Conservation (phyloP, 1,140 invertebrate species). For the Drosophila serrata region DNA sequence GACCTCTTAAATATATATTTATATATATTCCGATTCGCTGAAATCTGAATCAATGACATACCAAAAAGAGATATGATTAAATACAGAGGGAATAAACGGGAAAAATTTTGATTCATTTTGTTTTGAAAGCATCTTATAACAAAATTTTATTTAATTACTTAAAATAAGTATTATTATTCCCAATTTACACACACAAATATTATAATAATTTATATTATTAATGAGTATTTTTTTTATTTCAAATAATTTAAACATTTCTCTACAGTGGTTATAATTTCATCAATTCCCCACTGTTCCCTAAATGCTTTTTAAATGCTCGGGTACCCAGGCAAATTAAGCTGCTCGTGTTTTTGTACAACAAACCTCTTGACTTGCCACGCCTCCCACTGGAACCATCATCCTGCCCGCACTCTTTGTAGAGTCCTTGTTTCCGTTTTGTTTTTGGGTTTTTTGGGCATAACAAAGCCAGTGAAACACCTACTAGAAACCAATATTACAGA, state of each 20-base stretch:
- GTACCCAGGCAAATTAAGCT: slow-evolving; percentile 61
- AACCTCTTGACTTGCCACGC: slow-evolving; percentile 54
- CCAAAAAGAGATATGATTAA: slow-evolving; percentile 13
- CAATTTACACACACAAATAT: no score
- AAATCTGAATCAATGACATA: slow-evolving; percentile 29
- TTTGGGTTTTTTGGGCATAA: slow-evolving; percentile 57
- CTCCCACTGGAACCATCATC: slow-evolving; percentile 23
- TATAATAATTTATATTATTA: no score
- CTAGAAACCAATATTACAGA: slow-evolving; percentile 51
- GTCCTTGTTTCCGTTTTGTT: slow-evolving; percentile 28
- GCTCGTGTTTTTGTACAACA: slow-evolving; percentile 52
- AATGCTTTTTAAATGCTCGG: slow-evolving; percentile 75
- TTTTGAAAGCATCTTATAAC: not conserved
- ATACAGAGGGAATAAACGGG: not conserved
- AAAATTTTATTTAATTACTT: no score
- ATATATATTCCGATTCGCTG: slow-evolving; percentile 16
- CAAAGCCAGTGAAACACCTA: slow-evolving; percentile 58
- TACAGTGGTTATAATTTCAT: slow-evolving; percentile 19
- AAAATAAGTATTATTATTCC: no score
- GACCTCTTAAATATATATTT: slow-evolving; percentile 42
- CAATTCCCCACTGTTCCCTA: slow-evolving; percentile 55
- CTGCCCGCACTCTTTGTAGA: slow-evolving; percentile 5
- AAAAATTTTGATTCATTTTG: not conserved
- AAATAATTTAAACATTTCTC: not conserved
- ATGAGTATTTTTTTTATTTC: no score